These are phyloP conservation scores for Rhinoraja longicauda DNA, from an alignment of 2,797 vertebrate species.

Conservation along the genomic window DNA sequence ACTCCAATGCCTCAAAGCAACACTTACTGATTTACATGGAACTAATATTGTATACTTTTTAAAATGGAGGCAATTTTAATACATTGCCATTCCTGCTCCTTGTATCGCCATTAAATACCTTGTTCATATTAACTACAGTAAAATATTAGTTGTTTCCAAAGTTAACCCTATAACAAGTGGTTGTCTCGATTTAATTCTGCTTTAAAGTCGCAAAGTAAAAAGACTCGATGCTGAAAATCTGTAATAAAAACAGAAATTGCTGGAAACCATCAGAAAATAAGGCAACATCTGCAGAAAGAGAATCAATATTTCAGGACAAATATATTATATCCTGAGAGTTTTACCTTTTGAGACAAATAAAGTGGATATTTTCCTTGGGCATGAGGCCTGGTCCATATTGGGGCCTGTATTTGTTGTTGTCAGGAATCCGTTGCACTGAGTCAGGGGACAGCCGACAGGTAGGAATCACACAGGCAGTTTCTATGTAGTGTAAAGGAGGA, in stretches of 20 bases:
- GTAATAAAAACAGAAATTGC: too few species aligned
- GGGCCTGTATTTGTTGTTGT: neutral
- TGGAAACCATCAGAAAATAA: too few species aligned
- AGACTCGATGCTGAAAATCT: too few species aligned
- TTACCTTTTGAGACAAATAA: neutral
- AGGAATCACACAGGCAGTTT: neutral
- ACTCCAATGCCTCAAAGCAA: neutral
- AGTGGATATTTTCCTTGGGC: neutral
- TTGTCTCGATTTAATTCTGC: too few species aligned
- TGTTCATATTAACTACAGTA: neutral
- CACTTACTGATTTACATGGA: slow-evolving; percentile 1
- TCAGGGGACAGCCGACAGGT: too few species aligned
- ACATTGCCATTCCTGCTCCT: neutral
- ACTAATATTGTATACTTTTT: neutral
- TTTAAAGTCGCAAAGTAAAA: too few species aligned
- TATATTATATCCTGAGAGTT: neutral
- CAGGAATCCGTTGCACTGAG: neutral
- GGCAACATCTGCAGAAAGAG: too few species aligned
- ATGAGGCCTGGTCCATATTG: neutral
- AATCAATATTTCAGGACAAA: too few species aligned
- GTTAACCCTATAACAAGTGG: too few species aligned
- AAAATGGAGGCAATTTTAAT: neutral
- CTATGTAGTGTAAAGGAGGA: neutral
- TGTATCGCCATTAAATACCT: neutral
- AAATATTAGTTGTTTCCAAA: neutral